These are phyloP conservation scores for Lottia scabra DNA, from an alignment of 2,888 invertebrate genomes.

Conservation along the genomic window DNA sequence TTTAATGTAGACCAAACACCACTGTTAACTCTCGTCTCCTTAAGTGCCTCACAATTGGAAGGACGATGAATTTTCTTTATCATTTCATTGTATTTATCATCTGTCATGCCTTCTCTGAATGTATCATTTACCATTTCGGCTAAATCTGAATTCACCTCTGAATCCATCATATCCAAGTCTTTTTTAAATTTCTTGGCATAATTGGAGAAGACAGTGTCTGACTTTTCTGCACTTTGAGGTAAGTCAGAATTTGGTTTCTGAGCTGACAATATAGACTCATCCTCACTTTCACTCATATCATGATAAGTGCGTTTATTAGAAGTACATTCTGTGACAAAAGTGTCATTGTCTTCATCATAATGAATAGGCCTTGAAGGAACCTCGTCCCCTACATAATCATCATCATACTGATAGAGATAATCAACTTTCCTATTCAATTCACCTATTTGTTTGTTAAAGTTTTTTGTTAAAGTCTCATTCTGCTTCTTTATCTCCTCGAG, in stretches of 20 bases:
- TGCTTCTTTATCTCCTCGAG: background rate
- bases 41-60: background rate
- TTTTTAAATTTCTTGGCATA: background rate
- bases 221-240: no score
- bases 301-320: no score
- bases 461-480: background rate
- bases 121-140: background rate
- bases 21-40: background rate
- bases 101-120: background rate
- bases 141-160: background rate
- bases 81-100: background rate
- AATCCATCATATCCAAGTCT: background rate
- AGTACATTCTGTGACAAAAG: no score
- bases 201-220: no score
- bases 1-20: background rate
- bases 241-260: no score
- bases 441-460: background rate
- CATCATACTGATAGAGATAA: background rate
- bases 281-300: no score
- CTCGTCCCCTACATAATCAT: no score
- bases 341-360: no score
- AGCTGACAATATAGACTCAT: no score
- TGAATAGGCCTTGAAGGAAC: no score
- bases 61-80: background rate
- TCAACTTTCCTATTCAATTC: background rate